These are phyloP conservation scores for Leptogaster cylindrica DNA, from an alignment of 2,888 invertebrate species.

Conservation along the genomic window DNA sequence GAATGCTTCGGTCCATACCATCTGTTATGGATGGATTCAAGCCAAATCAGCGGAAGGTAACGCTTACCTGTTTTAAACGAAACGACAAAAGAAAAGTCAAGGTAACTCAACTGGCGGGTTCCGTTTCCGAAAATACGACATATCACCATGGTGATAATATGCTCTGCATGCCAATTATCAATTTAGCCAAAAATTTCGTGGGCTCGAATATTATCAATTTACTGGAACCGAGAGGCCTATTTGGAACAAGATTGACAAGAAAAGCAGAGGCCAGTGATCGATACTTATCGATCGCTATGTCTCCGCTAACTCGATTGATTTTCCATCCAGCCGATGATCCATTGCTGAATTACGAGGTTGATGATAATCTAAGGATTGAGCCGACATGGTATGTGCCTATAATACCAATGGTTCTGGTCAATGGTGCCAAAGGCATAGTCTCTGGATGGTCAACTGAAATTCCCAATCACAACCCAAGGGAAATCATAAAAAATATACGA, in stretches of 20 bases:
- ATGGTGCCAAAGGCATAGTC: conserved; percentile 97
- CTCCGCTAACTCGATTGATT: conserved; percentile 81
- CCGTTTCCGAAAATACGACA: conserved; percentile 95
- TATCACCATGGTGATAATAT: conserved; percentile 99
- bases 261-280: conserved; percentile 98
- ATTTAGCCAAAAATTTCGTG: conserved; percentile 96
- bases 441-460: conserved; percentile 99
- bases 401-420: conserved; percentile 94
- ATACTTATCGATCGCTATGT: conserved; percentile 95
- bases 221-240: conserved; percentile 94
- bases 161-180: conserved; percentile 92
- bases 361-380: conserved; percentile 95
- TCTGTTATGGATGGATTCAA: conserved; percentile 86
- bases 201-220: conserved; percentile 98
- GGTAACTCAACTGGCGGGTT: conserved; percentile 97
- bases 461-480: conserved; percentile 93
- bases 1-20: conserved; percentile 78
- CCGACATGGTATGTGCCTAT: conserved; percentile 94
- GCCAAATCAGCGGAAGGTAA: conserved; percentile 95
- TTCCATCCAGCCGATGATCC: conserved; percentile 91
- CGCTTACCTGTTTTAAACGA: conserved; percentile 94
- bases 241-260: conserved; percentile 88
- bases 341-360: conserved; percentile 82
- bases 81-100: conserved; percentile 95
- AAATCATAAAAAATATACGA: conserved; percentile 82